A percentile compares a stretch with the other conserved stretches of the same genome.
Evolutionary conservation across 2,888 invertebrate species (phyloP).

Genomic region (Atethmia centrago): DNA sequence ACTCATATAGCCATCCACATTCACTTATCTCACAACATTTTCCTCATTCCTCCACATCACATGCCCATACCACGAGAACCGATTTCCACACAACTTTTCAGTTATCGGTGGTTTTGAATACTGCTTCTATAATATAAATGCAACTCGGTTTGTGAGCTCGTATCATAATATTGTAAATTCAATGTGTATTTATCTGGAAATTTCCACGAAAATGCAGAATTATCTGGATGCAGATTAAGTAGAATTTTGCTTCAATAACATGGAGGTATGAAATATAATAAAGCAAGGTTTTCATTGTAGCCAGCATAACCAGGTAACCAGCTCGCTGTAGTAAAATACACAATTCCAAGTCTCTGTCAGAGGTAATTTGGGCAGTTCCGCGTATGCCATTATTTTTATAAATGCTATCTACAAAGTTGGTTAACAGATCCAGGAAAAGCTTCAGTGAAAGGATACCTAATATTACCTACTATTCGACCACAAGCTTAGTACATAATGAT

Average conservation of each 20-base stretch:
- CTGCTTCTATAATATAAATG: not conserved
- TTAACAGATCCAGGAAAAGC: slow-evolving; percentile 2
- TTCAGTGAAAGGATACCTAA: slow-evolving; percentile 1
- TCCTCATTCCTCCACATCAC: not conserved
- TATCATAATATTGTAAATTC: slow-evolving; percentile 15
- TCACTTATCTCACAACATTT: not conserved
- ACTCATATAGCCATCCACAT: not conserved
- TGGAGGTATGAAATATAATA: slow-evolving; percentile 2
- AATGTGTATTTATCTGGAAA: slow-evolving; percentile 21
- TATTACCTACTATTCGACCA: not conserved
- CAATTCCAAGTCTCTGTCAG: slow-evolving; percentile 8
- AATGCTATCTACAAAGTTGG: not conserved
- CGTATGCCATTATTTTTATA: not conserved
- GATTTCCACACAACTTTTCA: not conserved
- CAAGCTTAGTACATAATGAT: not conserved
- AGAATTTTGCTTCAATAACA: slow-evolving; percentile 13
- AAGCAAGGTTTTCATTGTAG: slow-evolving; percentile 4
- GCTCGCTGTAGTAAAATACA: not conserved
- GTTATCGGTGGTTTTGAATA: not conserved
- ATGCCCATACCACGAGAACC: not conserved
- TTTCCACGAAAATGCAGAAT: slow-evolving; percentile 2
- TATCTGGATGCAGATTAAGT: slow-evolving; percentile 28
- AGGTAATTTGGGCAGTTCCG: slow-evolving; percentile 5
- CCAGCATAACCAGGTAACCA: not conserved
- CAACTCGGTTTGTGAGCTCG: not conserved